Percentiles rank a stretch among this genome's conserved stretches.
Evolutionary conservation across 2,797 vertebrate species (phyloP).

Genomic region (Rhodeus uyekii): DNA sequence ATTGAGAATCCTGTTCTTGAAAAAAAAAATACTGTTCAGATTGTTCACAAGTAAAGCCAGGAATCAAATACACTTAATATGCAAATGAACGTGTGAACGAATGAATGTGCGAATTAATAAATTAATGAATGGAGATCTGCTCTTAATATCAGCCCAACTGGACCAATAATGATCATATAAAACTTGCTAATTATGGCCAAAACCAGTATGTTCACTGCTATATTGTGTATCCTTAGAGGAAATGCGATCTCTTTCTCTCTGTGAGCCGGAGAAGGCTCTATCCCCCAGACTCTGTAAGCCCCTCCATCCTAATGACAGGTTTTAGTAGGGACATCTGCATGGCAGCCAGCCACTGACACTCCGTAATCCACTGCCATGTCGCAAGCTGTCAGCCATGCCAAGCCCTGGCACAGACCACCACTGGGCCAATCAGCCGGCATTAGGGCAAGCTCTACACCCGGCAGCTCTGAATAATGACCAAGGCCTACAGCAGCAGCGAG

Average conservation of each 20-base stretch:
- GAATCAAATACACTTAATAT: not conserved
- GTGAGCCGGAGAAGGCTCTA: not conserved
- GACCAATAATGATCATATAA: not conserved
- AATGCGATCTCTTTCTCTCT: slow-evolving; percentile 13
- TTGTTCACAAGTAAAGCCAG: not conserved
- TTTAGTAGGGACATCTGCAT: slow-evolving; percentile 60
- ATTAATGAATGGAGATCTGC: not conserved
- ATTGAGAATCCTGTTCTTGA: too few relatives aligned
- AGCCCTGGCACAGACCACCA: slow-evolving; percentile 48
- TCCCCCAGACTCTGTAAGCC: slow-evolving; percentile 46
- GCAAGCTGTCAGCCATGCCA: slow-evolving; percentile 57
- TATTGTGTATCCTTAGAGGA: not conserved
- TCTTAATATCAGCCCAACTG: not conserved
- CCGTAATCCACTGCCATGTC: slow-evolving; percentile 61
- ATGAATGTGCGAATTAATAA: too few relatives aligned
- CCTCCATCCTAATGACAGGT: slow-evolving; percentile 61
- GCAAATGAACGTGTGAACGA: not conserved
- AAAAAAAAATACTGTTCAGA: not conserved
- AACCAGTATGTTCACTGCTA: not conserved
- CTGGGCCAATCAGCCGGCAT: slow-evolving; percentile 49
- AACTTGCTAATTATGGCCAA: not conserved
- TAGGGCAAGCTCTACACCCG: slow-evolving; percentile 41
- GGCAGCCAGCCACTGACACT: slow-evolving; percentile 52
- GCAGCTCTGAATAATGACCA: slow-evolving; percentile 53
- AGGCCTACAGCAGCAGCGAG: slow-evolving; percentile 43